Conservation (phyloP, 2,888 invertebrate genomes). For the Halocaridina rubra region DNA sequence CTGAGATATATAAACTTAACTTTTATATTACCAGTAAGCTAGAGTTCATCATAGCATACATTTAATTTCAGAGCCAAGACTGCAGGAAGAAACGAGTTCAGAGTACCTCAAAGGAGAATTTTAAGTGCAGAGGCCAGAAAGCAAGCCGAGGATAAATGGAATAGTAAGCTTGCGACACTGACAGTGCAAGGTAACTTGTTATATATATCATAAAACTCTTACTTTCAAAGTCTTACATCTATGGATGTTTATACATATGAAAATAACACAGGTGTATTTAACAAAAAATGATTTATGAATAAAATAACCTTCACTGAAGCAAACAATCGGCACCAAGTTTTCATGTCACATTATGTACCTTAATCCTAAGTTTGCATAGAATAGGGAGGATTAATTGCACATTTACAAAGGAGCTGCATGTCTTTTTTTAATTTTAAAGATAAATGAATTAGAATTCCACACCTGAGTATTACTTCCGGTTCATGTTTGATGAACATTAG, state of each 20-base stretch:
- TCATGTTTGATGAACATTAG: too few relatives aligned
- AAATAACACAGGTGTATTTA: too few relatives aligned
- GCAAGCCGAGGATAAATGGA: conserved; percentile 37
- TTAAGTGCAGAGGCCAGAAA: conserved; percentile 29
- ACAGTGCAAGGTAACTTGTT: conserved; percentile 19
- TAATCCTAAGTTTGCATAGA: neutral
- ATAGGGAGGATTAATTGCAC: too few relatives aligned
- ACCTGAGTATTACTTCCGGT: too few relatives aligned
- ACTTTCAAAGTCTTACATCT: neutral
- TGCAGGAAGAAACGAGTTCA: neutral
- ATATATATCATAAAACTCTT: neutral
- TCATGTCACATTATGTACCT: neutral
- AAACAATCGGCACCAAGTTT: neutral
- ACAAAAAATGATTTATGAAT: too few relatives aligned
- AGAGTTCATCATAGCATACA: too few relatives aligned
- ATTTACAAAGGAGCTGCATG: too few relatives aligned
- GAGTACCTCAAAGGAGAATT: neutral
- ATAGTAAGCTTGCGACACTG: conserved; percentile 35
- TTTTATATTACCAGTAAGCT: too few relatives aligned
- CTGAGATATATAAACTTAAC: too few relatives aligned
- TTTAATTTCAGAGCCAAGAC: neutral
- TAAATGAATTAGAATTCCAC: too few relatives aligned
- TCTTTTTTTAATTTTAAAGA: too few relatives aligned
- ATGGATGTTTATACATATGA: neutral
- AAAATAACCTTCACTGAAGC: too few relatives aligned